Conservation (phyloP, 2,888 invertebrate species). For the Chymomyza amoena region DNA sequence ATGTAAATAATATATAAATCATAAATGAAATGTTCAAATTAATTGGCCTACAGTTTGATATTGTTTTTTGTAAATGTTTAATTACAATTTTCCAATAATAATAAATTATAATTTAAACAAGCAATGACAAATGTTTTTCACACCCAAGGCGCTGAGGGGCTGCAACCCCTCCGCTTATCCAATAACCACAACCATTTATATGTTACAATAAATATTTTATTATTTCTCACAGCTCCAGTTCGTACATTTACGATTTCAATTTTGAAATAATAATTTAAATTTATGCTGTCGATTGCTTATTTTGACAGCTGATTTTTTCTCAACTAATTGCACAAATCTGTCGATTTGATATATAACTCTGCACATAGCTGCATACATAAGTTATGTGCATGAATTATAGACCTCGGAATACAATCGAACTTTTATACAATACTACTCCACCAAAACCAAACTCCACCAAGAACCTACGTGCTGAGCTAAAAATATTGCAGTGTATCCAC, state of each 20-base stretch:
- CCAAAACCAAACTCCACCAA: too few relatives aligned
- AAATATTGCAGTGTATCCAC: too few relatives aligned
- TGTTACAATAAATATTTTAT: too few relatives aligned
- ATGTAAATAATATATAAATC: slow-evolving; percentile 29
- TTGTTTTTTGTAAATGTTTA: not conserved
- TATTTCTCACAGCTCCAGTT: not conserved
- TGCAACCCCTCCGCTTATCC: not conserved
- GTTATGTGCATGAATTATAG: too few relatives aligned
- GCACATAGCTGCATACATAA: too few relatives aligned
- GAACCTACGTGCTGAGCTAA: too few relatives aligned
- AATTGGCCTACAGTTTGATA: not conserved
- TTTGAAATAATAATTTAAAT: not conserved
- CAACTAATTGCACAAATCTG: not conserved
- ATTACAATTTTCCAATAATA: not conserved
- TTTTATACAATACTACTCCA: too few relatives aligned
- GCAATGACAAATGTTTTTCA: not conserved
- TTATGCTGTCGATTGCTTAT: not conserved
- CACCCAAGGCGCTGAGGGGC: not conserved
- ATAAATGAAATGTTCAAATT: slow-evolving; percentile 35
- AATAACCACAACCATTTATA: too few relatives aligned
- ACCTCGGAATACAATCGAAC: too few relatives aligned
- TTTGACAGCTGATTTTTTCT: not conserved
- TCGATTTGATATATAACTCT: not conserved
- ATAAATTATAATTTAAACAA: slow-evolving; percentile 29
- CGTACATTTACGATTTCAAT: not conserved